These are phyloP conservation scores for Chouioia cunea DNA, from an alignment of 2,888 invertebrate genomes.

Conservation along the genomic window DNA sequence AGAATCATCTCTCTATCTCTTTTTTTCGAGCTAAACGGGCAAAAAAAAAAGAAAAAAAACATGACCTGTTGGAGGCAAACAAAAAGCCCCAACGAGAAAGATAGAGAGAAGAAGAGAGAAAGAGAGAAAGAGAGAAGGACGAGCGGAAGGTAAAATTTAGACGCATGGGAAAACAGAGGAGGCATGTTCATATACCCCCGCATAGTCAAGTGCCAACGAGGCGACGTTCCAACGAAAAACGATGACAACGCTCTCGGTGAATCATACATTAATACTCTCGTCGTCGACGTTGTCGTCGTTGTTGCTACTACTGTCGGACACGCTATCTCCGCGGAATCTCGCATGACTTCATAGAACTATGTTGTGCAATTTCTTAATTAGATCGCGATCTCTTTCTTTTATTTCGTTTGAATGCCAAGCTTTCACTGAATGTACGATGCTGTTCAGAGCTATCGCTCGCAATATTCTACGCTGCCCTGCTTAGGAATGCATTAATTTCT, in stretches of 20 bases:
- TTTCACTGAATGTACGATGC: too few relatives aligned
- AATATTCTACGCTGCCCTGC: too few relatives aligned
- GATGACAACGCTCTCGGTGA: conserved; percentile 28
- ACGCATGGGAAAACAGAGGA: conserved; percentile 46
- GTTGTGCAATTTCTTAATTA: conserved; percentile 12
- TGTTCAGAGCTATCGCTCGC: too few relatives aligned
- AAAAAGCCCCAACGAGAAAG: conserved; percentile 25
- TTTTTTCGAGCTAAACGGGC: conserved; percentile 11
- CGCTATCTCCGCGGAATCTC: conserved; percentile 19
- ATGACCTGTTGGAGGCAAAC: conserved; percentile 23
- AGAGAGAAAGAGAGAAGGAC: conserved; percentile 21
- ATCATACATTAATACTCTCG: not conserved
- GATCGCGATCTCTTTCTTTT: not conserved
- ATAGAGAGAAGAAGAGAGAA: conserved; percentile 20
- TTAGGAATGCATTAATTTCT: too few relatives aligned
- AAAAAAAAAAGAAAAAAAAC: conserved; percentile 25
- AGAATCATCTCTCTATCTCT: not conserved
- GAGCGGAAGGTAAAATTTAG: conserved; percentile 47
- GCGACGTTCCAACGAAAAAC: conserved; percentile 17
- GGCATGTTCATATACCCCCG: conserved; percentile 18
- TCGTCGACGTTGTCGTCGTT: too few relatives aligned
- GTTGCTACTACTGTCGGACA: not conserved
- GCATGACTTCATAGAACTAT: conserved; percentile 19
- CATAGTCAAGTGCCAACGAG: conserved; percentile 16
- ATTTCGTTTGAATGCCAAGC: too few relatives aligned